phyloP scores from a whole-genome alignment of 2,797 vertebrate species.

The Delichon dasypus region DNA sequence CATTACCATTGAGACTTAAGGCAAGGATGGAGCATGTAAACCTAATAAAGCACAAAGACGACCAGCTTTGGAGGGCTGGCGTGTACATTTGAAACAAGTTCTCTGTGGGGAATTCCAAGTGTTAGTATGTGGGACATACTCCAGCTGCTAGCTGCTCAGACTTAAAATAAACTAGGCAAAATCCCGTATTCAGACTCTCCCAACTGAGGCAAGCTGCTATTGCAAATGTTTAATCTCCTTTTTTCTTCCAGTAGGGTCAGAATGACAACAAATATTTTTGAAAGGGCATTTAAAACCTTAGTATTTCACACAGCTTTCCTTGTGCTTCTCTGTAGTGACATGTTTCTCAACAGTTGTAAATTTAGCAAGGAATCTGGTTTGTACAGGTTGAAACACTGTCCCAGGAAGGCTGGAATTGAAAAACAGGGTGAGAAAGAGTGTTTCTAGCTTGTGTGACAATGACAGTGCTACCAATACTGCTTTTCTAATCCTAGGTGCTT shows the following conservation, averaged over 20 bases:
- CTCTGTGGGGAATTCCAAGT: slow-evolving; percentile 48
- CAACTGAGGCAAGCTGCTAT: not conserved
- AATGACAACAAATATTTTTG: not conserved
- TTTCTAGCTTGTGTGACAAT: not conserved
- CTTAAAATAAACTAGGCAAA: slow-evolving; percentile 65
- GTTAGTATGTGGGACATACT: slow-evolving; percentile 48
- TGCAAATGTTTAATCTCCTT: not conserved
- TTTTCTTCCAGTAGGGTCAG: not conserved
- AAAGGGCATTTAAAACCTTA: not conserved
- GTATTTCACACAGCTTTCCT: not conserved
- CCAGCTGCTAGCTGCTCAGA: slow-evolving; percentile 53
- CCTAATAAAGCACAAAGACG: not conserved
- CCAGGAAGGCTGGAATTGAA: not conserved
- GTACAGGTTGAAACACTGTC: not conserved
- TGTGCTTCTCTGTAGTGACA: not conserved
- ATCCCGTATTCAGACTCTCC: not conserved
- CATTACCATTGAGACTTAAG: not conserved
- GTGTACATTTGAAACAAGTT: slow-evolving; percentile 30
- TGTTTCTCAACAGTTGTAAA: not conserved
- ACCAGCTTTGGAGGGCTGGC: not conserved
- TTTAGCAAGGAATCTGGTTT: slow-evolving; percentile 10
- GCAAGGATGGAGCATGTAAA: not conserved
- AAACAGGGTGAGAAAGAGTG: not conserved
- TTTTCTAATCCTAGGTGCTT: slow-evolving; percentile 4
- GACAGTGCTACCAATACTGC: not conserved